phyloP scores from a whole-genome alignment of 2,888 invertebrate genomes.

The Coremacera marginata region DNA sequence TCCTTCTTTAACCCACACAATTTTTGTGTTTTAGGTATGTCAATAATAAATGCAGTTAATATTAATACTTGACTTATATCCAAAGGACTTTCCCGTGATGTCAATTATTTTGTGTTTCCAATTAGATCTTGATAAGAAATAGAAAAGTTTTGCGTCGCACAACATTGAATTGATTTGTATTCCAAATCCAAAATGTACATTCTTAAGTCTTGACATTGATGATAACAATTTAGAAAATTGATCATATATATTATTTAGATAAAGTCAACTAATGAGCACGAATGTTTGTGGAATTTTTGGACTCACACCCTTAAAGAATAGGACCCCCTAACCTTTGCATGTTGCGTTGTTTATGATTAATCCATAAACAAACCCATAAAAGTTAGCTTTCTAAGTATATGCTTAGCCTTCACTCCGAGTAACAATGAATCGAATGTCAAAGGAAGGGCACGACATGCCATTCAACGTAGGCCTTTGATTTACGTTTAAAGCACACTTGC shows the following conservation, averaged over 20 bases:
- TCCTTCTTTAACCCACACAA: no score
- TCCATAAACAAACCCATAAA: slow-evolving; percentile 29
- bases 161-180: no score
- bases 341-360: slow-evolving; percentile 33
- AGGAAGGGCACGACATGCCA: slow-evolving; percentile 27
- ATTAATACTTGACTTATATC: no score
- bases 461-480: not conserved
- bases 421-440: slow-evolving; percentile 25
- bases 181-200: no score
- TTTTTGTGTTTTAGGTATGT: no score
- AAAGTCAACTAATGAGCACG: not conserved
- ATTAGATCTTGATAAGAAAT: no score
- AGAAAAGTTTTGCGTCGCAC: no score
- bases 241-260: not conserved
- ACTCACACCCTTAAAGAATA: not conserved
- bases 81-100: no score
- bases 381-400: slow-evolving; percentile 8
- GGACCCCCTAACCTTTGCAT: slow-evolving; percentile 28
- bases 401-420: not conserved
- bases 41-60: no score
- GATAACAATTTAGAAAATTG: not conserved
- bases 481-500: no score
- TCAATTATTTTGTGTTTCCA: no score
- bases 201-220: not conserved
- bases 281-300: not conserved